These are phyloP conservation scores for Sipha maydis DNA, from an alignment of 2,888 invertebrate genomes.

Conservation along the genomic window DNA sequence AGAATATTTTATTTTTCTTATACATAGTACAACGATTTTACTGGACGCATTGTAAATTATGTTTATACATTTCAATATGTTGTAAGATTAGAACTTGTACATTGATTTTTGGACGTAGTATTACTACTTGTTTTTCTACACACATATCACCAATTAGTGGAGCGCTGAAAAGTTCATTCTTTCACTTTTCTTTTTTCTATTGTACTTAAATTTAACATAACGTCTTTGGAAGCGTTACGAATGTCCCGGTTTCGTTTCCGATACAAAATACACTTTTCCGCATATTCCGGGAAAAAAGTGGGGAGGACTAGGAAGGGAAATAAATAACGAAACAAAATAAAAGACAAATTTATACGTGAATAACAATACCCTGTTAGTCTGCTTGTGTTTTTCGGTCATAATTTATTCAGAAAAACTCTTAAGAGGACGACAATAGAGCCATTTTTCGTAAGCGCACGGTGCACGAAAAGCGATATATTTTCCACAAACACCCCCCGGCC, in stretches of 20 bases:
- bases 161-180: not conserved
- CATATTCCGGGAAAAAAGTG: not conserved
- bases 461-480: conserved; percentile 59
- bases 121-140: not conserved
- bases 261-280: conserved; percentile 55
- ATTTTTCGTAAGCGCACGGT: conserved; percentile 57
- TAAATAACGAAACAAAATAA: conserved; percentile 27
- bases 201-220: conserved; percentile 39
- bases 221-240: conserved; percentile 41
- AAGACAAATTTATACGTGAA: conserved; percentile 59
- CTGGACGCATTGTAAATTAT: not conserved
- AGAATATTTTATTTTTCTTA: too few species aligned
- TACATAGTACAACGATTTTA: not conserved
- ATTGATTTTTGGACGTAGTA: conserved; percentile 3
- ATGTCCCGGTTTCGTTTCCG: conserved; percentile 50
- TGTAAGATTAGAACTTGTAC: not conserved
- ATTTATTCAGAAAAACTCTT: conserved; percentile 61
- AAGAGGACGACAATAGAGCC: conserved; percentile 61
- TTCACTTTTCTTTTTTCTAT: not conserved
- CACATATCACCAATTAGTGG: not conserved
- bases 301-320: not conserved
- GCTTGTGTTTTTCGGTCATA: conserved; percentile 60
- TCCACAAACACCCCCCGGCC: conserved; percentile 14
- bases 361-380: conserved; percentile 49
- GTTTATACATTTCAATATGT: not conserved